Conservation (phyloP, 2,888 invertebrate genomes). For the Sylvicola cinctus region DNA sequence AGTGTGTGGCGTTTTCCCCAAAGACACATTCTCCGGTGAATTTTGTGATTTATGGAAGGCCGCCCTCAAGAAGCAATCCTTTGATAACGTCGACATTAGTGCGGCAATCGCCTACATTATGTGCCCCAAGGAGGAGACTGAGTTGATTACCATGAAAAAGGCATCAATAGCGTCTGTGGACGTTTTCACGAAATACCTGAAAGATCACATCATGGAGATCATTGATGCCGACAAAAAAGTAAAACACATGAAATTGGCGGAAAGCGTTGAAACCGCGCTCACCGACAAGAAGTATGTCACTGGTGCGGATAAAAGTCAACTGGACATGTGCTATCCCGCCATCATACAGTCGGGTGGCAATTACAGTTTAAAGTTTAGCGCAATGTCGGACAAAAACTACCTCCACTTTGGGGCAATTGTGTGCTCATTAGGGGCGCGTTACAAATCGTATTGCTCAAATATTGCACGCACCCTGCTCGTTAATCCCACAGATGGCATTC, state of each 20-base stretch:
- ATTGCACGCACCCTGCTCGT: slow-evolving; percentile 91
- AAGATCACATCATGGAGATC: slow-evolving; percentile 96
- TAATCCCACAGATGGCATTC: slow-evolving; percentile 61
- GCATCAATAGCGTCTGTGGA: slow-evolving; percentile 85
- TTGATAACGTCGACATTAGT: slow-evolving; percentile 75
- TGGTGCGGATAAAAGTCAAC: slow-evolving; percentile 67
- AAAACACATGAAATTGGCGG: slow-evolving; percentile 84
- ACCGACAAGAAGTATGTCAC: slow-evolving; percentile 91
- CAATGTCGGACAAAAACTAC: slow-evolving; percentile 79
- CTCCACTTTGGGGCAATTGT: slow-evolving; percentile 93
- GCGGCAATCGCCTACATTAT: slow-evolving; percentile 67
- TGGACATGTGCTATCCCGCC: slow-evolving; percentile 96
- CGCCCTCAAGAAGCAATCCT: slow-evolving; percentile 51
- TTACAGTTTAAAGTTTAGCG: slow-evolving; percentile 93
- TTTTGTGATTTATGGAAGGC: slow-evolving; percentile 85
- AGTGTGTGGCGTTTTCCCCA: slow-evolving; percentile 70
- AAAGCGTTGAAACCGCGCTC: slow-evolving; percentile 83
- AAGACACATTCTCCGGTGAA: slow-evolving; percentile 84
- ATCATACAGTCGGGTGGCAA: slow-evolving; percentile 98
- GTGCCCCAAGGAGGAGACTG: slow-evolving; percentile 87
- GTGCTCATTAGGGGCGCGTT: slow-evolving; percentile 83
- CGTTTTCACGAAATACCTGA: slow-evolving; percentile 88
- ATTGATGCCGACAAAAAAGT: slow-evolving; percentile 98
- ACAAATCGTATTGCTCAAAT: slow-evolving; percentile 96
- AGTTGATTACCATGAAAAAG: slow-evolving; percentile 75